Base-by-base conservation (phyloP, 2,797 vertebrate species). In the Sorex maritimensis region DNA sequence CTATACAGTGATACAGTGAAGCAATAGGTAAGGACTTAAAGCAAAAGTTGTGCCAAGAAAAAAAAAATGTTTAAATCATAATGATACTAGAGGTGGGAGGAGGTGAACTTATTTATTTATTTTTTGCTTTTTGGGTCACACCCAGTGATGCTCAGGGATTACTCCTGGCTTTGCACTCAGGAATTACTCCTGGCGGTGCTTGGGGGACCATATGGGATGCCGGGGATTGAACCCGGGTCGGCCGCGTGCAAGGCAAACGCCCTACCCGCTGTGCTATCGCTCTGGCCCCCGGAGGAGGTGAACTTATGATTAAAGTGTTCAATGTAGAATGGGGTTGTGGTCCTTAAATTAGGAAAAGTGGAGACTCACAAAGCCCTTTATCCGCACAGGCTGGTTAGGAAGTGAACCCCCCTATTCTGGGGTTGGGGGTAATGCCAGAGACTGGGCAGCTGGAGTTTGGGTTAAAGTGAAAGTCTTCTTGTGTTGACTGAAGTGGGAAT, bases 31-130 rank as follows among this genome's bases (percentile, higher is more conserved):
- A 74, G 72, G 80, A 34, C 19, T 83, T 92, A 52, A 88, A 89
- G 46, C 44, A 92, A 87, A 88, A 89, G 44, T 74, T 44, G 17
- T 80, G 78, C 6, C 12, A 78, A 9, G 24, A 65, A 61, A 41
- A 61, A 61, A 55, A 81, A 91, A 91, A 49, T 69, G 74, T 34
- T 55, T 55, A 55, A 38, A 38, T n/a, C 11, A 91, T 92, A 87
- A 46, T 44, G 65, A 65, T 7, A 63, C 77, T 77, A 63, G 58
- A 34, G 82, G 11, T 63, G 41, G 44, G 9, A 14, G 52, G 52
- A 55, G 17, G 41, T 83, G 1, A 82, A 5, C 1, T 24, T 34
- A 34, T 34, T 34, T 34, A 34, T 34, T 34, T 34, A 34, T 34
- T 34, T 34, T 34, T 34, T 34, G 1, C 34, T 34, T 34, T 34